Evolutionary conservation across 2,797 vertebrate species (phyloP).

Genomic region (Falco novaeseelandiae): DNA sequence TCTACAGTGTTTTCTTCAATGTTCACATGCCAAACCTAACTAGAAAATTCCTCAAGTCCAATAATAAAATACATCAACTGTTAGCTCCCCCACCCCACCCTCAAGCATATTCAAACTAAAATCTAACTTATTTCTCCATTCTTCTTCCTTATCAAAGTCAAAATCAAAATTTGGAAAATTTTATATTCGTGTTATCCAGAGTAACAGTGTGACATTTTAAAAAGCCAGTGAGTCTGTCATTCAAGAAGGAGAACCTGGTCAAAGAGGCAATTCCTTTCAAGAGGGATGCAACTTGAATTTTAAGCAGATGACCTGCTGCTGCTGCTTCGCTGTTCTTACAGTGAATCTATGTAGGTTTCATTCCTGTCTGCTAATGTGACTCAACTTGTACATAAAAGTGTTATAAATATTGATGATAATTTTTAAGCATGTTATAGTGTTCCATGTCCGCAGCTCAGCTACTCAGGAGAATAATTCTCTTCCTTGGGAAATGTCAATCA

Average conservation of each 20-base stretch:
- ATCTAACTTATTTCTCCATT: neutral
- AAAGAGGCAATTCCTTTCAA: neutral
- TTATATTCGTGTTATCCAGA: neutral
- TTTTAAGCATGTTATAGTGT: neutral
- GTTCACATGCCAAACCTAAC: neutral
- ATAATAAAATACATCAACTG: neutral
- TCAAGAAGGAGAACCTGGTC: neutral
- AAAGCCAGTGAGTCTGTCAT: neutral
- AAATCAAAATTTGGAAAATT: neutral
- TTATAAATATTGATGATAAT: conserved; percentile 18
- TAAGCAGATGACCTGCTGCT: neutral
- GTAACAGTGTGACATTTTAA: neutral
- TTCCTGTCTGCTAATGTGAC: neutral
- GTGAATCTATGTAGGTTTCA: neutral
- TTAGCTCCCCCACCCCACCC: neutral
- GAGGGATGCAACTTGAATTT: neutral
- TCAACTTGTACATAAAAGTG: neutral
- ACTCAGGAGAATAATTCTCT: neutral
- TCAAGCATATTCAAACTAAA: neutral
- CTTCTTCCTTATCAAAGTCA: neutral
- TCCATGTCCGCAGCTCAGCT: neutral
- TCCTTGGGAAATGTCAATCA: neutral
- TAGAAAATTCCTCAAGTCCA: neutral
- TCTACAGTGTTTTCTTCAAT: neutral
- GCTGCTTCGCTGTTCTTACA: neutral